Evolutionary conservation across 2,888 invertebrate species (phyloP), one percentile per base, ranked within the genome.

Genomic region (Andricus curvator): DNA sequence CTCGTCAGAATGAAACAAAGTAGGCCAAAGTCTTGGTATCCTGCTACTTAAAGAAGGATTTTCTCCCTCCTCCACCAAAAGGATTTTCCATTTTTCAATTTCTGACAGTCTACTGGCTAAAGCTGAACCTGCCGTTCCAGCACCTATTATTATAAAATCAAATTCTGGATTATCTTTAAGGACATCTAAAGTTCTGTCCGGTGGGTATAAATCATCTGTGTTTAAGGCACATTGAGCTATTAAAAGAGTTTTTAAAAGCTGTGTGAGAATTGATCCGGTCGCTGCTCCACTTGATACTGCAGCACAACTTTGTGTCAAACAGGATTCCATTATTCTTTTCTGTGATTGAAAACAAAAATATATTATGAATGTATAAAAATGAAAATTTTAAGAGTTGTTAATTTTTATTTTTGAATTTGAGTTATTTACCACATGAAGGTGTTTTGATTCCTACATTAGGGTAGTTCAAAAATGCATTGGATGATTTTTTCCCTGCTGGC

Each of bases 141-240:
- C 93, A 1, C 94, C 94, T 25, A 93, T 93, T 4, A 92, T 83
- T 6, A 92, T 82, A 74, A 92, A 91, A 79, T 92, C 91, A 67
- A 90, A 92, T 22, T 86, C 83, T 0, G 82, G 74, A 22, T 81
- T 81, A 90, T 89, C 87, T 70, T 67, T 77, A 0, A 93, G 64
- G 4, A 94, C 91, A 5, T 92, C 91, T 9, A 92, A 90, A 0
- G 88, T 93, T 29, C 93, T 93, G 84, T 95, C 95, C 25, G 88
- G 90, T 0, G 96, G 96, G 93, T 95, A 95, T 48, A 93, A 87
- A 15, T 93, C 93, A 80, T 93, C 93, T 0, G 94, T 8, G 9
- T 37, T 37, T 37, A 37, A 37, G 8, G 37, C 37, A 37, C 37
- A 37, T 37, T 37, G 37, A 9, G 37, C 37, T 8, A 8, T 37